Base-by-base conservation (phyloP, 2,888 invertebrate species). In the Tanytarsus gracilentus region DNA sequence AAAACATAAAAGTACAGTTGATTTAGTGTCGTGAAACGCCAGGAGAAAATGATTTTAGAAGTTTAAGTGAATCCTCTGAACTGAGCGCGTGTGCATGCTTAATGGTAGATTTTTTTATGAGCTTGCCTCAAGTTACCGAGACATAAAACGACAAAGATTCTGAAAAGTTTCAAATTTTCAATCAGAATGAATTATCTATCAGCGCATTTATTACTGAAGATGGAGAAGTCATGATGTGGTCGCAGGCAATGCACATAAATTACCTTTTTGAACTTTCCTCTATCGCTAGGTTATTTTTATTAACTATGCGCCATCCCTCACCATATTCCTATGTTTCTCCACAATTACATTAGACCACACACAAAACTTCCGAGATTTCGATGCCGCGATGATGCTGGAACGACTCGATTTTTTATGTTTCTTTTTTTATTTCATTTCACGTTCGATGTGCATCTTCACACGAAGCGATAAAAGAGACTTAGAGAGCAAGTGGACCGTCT, bases 241-340 rank as follows among this genome's bases (percentile, higher is more conserved):
- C 55, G 39, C 55, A 56, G 39, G 25, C 55, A 26, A 39, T 40
- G 55, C 25, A 40, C 55, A 40, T 56, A 56, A 56, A 56, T 56
- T 56, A 56, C 39, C 39, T 53, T 30, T 56, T 56, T 39, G 40
- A 53, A 33, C 25, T 53, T 53, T 53, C 23, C 53, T 49, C 44
- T 44, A 9, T 16, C 18, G 11, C 44, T 23, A 23, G 23, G 44
- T 23, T 18, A 23, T 44, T 44, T 44, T 44, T 23, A 44, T 18
- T 44, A 23, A n/a, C n/a, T 44, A 18, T 18, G 44, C 44, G 16
- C 44, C 44, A 44, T 44, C 44, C 44, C 44, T 44, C 44, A 44
- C n/a, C n/a, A 40, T 40, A 21, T 14, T 11, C 14, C 5, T 30
- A n/a, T 33, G 4, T 33, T 33, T 14, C 14, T 33, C 5, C 21